A percentile compares a stretch with the other conserved stretches of the same genome.
Evolutionary conservation across 2,888 invertebrate genomes (phyloP).

Genomic region (Aricia artaxerxes): DNA sequence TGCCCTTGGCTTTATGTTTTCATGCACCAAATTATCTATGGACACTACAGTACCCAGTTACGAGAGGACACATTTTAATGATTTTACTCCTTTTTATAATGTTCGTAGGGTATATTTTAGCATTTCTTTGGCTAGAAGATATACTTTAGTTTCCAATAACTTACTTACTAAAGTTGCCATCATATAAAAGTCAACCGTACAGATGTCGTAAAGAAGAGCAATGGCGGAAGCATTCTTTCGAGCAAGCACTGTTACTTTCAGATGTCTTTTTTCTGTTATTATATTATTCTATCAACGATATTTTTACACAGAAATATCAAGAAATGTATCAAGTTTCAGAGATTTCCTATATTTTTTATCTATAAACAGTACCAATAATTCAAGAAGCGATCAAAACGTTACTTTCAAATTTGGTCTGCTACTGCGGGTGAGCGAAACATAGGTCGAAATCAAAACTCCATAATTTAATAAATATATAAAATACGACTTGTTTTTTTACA

Average conservation of each 20-base stretch:
- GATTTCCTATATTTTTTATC: neutral
- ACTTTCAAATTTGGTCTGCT: neutral
- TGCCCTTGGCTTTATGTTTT: too few species aligned
- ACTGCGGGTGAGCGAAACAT: conserved; percentile 1
- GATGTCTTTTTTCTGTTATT: neutral
- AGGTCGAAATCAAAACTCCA: neutral
- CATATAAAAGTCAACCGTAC: too few species aligned
- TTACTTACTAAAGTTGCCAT: neutral
- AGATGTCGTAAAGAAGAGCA: too few species aligned
- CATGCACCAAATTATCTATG: too few species aligned
- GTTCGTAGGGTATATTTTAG: neutral
- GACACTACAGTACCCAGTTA: too few species aligned
- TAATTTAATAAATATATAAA: neutral
- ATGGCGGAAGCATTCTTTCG: too few species aligned
- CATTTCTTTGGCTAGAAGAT: neutral
- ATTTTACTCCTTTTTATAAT: neutral
- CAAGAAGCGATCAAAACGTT: neutral
- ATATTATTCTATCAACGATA: neutral
- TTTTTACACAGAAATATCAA: conserved; percentile 5
- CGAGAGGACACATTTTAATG: too few species aligned
- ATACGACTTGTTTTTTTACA: neutral
- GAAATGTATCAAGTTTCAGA: neutral
- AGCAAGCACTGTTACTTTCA: too few species aligned
- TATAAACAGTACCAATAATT: neutral
- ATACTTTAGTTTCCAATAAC: neutral